A percentile compares a stretch with the other conserved stretches of the same genome.
These are phyloP conservation scores for Caranx ignobilis DNA, from an alignment of 2,113 vertebrate species.

Conservation along the genomic window DNA sequence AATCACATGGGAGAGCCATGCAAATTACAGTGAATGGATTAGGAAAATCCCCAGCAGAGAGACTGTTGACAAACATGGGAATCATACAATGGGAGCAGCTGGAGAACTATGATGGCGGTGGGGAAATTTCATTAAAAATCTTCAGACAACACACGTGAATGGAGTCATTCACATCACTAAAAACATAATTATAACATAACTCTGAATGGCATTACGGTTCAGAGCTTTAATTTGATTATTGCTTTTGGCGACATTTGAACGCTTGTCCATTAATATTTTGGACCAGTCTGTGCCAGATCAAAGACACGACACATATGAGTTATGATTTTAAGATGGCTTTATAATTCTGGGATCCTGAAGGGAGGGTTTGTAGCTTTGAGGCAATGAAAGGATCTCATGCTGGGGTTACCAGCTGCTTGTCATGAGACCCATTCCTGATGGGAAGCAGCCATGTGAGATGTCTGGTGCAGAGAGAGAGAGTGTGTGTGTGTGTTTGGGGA, in stretches of 20 bases:
- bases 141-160: background rate
- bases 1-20: constrained; percentile 9
- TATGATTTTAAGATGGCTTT: background rate
- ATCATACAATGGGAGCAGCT: background rate
- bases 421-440: constrained; percentile 71
- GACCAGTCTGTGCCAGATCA: background rate
- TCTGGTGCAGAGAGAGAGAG: constrained; percentile 31
- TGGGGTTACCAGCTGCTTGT: constrained; percentile 73
- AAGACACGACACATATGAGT: background rate
- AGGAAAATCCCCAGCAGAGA: constrained; percentile 22
- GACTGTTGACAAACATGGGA: background rate
- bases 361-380: constrained; percentile 11
- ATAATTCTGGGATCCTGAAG: background rate
- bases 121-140: background rate
- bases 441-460: constrained; percentile 71
- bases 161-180: background rate
- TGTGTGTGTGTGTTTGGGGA: too few relatives aligned
- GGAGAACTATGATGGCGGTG: background rate
- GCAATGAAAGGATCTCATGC: constrained; percentile 3
- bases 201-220: background rate
- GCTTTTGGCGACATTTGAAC: background rate
- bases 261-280: background rate
- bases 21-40: constrained; percentile 3
- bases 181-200: background rate
- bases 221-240: background rate